Evolutionary conservation across 2,113 vertebrate genomes (phyloP).

Genomic region (Catharus bicknelli): DNA sequence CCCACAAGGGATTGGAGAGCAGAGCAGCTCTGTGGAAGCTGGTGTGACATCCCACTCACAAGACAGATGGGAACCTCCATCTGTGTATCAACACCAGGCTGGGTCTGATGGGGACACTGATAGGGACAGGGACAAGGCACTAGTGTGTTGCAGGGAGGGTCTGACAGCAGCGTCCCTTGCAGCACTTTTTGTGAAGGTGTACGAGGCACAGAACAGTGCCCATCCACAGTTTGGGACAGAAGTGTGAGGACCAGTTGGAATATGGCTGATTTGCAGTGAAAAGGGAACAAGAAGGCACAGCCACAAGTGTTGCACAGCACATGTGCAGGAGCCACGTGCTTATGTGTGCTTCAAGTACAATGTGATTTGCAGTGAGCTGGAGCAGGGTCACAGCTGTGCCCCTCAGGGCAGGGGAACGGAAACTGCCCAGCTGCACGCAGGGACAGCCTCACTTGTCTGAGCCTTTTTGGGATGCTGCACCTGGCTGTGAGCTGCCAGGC

Average conservation of each 20-base stretch:
- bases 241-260: neutral
- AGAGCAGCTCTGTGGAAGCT: neutral
- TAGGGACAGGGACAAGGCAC: neutral
- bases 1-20: neutral
- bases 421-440: rapidly evolving
- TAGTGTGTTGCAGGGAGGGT: neutral
- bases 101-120: neutral
- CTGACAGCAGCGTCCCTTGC: neutral
- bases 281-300: neutral
- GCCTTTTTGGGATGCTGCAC: neutral
- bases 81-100: neutral
- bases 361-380: rapidly evolving
- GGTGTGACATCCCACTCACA: neutral
- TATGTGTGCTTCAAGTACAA: neutral
- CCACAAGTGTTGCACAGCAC: rapidly evolving
- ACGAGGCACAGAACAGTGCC: neutral
- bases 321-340: rapidly evolving
- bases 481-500: neutral
- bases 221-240: neutral
- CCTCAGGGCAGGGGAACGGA: too few relatives aligned
- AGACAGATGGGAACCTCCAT: neutral
- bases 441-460: neutral
- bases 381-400: neutral
- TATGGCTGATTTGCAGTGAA: neutral
- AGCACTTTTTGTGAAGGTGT: neutral